Evolutionary conservation across 37 sponge, comb jelly and placozoan species (phyloP), one percentile per base, ranked within the genome.

Genomic region (Crambe crambe): DNA sequence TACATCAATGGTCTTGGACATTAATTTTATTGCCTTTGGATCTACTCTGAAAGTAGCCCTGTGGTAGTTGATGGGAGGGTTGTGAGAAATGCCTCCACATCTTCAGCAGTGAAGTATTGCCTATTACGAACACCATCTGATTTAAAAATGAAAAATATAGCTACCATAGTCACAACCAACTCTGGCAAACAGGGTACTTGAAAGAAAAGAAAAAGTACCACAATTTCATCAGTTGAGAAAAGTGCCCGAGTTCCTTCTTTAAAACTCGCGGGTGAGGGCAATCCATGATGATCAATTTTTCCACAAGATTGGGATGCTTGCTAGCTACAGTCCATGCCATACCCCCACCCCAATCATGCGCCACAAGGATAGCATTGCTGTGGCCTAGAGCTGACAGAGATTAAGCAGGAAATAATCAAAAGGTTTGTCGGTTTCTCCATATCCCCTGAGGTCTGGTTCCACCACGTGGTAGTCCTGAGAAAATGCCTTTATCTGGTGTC

Each of bases 41-140:
- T 17, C 27, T 2, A 17, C 17, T 21, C 64, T 68, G 40, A 84
- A 39, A 42, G 76, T 43, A 31, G 59, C 68, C 35, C 95, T 58
- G 72, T 76, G 72, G 70, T 90, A 90, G 68, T 94, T 94, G 47
- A 94, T 73, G 39, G 95, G 81, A 4, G 76, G 73, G n/a, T n/a
- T n/a, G n/a, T n/a, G n/a, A n/a, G n/a, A n/a, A n/a, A 82, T 30
- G 74, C 82, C 51, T 82, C 82, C 31, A 90, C 37, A 1, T 80
- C 66, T 35, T 87, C 88, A 22, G 84, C 70, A 75, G 82, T 44
- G 59, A 94, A 87, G 66, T 37, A 43, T 60, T 71, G 79, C 22
- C 74, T 85, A 80, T 88, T 85, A 35, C 59, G 68, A 22, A 80
- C 73, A 1, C 93, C 93, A 39, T 30, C 66, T 21, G 62, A 42